Percentiles rank a stretch among this genome's conserved stretches.
Evolutionary conservation across 2,113 vertebrate species (phyloP).

Genomic region (Dasyornis broadbenti): DNA sequence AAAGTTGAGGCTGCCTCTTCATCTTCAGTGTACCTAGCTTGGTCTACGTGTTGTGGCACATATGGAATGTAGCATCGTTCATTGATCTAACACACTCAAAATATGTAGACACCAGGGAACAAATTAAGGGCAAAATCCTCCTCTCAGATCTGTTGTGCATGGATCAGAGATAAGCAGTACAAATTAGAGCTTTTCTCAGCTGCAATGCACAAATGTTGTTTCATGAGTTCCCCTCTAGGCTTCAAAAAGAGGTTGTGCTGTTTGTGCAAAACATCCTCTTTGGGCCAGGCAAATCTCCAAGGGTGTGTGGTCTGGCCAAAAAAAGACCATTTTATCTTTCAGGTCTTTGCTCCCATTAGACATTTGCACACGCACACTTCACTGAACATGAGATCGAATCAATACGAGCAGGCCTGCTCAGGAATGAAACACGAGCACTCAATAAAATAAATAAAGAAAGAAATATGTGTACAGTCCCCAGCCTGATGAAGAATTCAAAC

Average conservation of each 20-base stretch:
- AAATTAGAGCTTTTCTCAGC: constrained; percentile 45
- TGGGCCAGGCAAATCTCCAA: constrained; percentile 5
- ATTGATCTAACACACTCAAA: constrained; percentile 55
- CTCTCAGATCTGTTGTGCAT: constrained; percentile 36
- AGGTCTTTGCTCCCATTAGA: neutral
- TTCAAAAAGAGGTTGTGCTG: constrained; percentile 17
- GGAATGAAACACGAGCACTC: constrained; percentile 39
- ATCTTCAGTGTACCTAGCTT: constrained; percentile 34
- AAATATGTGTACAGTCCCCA: neutral
- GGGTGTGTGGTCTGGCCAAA: constrained; percentile 4
- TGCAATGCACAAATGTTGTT: constrained; percentile 22
- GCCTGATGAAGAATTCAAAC: constrained; percentile 40
- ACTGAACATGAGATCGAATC: constrained; percentile 36
- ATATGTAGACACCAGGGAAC: constrained; percentile 50
- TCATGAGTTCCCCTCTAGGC: constrained; percentile 2
- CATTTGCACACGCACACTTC: constrained; percentile 18
- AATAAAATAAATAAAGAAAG: constrained; percentile 18
- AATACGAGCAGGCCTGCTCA: constrained; percentile 2
- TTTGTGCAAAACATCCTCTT: constrained; percentile 27
- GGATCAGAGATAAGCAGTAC: constrained; percentile 49
- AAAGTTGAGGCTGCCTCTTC: constrained; percentile 45
- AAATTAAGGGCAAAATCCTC: constrained; percentile 59
- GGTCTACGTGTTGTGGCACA: neutral
- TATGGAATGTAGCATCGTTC: neutral
- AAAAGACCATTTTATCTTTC: constrained; percentile 29